phyloP scores from a whole-genome alignment of 2,797 vertebrate genomes.

The Acipenser ruthenus region DNA sequence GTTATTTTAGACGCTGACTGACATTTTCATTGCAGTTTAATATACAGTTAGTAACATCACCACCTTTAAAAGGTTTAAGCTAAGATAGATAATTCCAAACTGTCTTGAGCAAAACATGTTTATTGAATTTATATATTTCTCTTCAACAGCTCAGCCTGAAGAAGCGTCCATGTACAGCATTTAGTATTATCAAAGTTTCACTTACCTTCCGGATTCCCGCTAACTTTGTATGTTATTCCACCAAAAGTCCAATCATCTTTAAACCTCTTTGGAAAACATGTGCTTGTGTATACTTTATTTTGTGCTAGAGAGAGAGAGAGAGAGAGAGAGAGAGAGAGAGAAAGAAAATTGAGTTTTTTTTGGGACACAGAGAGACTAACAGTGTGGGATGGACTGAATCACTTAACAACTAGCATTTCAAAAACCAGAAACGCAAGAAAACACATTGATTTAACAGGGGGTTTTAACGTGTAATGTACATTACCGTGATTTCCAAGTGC shows the following conservation, averaged over 20 bases:
- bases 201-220: conserved; percentile 87
- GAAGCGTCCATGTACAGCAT: background rate
- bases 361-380: no score
- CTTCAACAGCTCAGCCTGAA: background rate
- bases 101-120: conserved; percentile 32
- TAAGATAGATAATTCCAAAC: conserved; percentile 48
- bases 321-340: no score
- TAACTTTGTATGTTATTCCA: conserved; percentile 83
- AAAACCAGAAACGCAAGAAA: no score
- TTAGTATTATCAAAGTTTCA: conserved; percentile 6
- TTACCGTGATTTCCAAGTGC: conserved; percentile 82
- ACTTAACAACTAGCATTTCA: no score
- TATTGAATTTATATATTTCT: conserved; percentile 1
- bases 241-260: conserved; percentile 85
- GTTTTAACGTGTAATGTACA: background rate
- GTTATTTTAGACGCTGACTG: conserved; percentile 64
- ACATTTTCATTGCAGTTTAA: conserved; percentile 63
- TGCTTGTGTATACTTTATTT: conserved; percentile 76
- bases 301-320: no score
- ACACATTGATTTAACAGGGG: no score
- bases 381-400: no score
- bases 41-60: conserved; percentile 55
- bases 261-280: conserved; percentile 84
- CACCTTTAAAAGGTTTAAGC: conserved; percentile 47
- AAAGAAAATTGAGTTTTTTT: no score